Percentiles rank a stretch among this genome's conserved stretches.
phyloP scores from a whole-genome alignment of 2,888 invertebrate species.

The Gastracanthus pulcherrimus region DNA sequence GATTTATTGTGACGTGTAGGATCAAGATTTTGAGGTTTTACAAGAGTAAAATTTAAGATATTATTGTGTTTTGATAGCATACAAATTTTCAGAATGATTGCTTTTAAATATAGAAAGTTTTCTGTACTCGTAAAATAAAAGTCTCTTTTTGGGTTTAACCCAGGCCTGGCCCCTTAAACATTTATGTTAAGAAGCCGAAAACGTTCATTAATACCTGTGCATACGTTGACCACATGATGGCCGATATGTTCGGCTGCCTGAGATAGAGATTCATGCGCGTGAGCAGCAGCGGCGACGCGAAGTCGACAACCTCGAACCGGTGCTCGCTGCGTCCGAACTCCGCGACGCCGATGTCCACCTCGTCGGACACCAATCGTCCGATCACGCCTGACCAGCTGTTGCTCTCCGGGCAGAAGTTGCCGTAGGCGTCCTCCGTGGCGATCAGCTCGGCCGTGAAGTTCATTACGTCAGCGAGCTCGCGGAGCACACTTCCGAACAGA shows the following conservation, averaged over 20 bases:
- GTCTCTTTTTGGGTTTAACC: no score
- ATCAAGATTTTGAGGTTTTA: no score
- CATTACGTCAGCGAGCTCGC: neutral
- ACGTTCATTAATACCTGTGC: no score
- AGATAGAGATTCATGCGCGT: slow-evolving; percentile 64
- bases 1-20: no score
- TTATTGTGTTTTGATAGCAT: no score
- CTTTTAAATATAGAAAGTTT: no score
- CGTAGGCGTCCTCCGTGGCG: slow-evolving; percentile 57
- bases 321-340: slow-evolving; percentile 66
- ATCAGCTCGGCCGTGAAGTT: slow-evolving; percentile 26
- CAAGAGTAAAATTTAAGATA: no score
- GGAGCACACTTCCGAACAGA: slow-evolving; percentile 23
- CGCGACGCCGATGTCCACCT: slow-evolving; percentile 66
- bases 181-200: neutral
- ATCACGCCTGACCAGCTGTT: slow-evolving; percentile 68
- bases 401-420: slow-evolving; percentile 45
- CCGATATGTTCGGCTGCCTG: slow-evolving; percentile 53
- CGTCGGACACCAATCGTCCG: slow-evolving; percentile 57
- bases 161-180: no score
- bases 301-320: slow-evolving; percentile 67
- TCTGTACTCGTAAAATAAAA: no score
- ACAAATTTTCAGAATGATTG: no score
- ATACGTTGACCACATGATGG: slow-evolving; percentile 67
- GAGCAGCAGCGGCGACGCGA: slow-evolving; percentile 66